phyloP scores from a whole-genome alignment of 1,140 invertebrate genomes.

The Hesperophylax magnus region DNA sequence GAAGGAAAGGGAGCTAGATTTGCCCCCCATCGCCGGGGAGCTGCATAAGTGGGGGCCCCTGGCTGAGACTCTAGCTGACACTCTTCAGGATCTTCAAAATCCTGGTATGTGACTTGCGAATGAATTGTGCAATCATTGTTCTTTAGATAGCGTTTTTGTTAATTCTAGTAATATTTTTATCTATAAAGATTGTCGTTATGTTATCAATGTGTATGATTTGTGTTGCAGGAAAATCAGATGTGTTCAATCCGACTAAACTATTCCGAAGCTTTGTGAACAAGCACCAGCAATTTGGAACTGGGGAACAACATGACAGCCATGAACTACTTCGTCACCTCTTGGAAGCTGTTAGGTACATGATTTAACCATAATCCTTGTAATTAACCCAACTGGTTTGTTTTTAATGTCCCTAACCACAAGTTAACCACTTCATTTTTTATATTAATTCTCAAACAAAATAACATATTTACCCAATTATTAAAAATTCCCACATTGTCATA shows the following conservation, averaged over 20 bases:
- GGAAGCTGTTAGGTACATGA: constrained; percentile 80
- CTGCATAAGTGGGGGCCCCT: constrained; percentile 81
- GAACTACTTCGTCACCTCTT: constrained; percentile 92
- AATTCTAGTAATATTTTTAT: constrained; percentile 58
- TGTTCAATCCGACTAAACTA: constrained; percentile 80
- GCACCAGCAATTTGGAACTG: constrained; percentile 89
- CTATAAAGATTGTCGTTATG: constrained; percentile 59
- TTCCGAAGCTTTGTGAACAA: constrained; percentile 84
- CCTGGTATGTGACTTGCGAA: constrained; percentile 58
- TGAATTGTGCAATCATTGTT: neutral
- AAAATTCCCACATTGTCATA: too few species aligned
- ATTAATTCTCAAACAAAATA: too few species aligned
- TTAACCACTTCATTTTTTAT: too few species aligned
- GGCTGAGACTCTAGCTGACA: constrained; percentile 77
- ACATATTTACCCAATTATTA: too few species aligned
- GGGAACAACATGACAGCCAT: constrained; percentile 96
- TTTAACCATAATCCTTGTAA: too few species aligned
- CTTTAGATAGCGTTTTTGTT: too few species aligned
- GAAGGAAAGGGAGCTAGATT: constrained; percentile 62
- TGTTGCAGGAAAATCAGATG: constrained; percentile 69
- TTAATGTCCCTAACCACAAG: too few species aligned
- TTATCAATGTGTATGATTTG: constrained; percentile 57
- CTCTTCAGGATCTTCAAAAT: constrained; percentile 79
- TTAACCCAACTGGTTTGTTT: too few species aligned
- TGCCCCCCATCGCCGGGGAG: constrained; percentile 77